Conservation (phyloP, 2,113 vertebrate genomes). For the Microcebus jonahi region DNA sequence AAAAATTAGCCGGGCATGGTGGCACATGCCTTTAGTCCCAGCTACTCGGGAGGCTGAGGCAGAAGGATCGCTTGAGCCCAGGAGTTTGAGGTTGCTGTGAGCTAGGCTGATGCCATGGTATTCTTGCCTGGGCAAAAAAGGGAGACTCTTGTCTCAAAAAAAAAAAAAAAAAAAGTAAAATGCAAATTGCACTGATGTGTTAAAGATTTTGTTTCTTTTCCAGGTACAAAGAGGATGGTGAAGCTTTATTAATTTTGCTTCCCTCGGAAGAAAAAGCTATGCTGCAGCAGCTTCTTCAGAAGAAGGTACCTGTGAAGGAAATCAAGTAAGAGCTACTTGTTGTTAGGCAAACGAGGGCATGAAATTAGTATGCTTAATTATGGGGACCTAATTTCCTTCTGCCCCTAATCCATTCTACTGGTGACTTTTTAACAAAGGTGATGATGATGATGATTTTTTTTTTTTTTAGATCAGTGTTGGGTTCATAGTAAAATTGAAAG, state of each 20-base stretch:
- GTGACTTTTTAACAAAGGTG: not conserved
- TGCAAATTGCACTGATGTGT: slow-evolving; percentile 27
- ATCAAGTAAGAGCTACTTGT: slow-evolving; percentile 91
- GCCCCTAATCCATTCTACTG: not conserved
- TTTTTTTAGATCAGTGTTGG: not conserved
- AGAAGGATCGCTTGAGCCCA: too few species aligned
- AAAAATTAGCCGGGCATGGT: too few species aligned
- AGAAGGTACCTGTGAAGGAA: slow-evolving; percentile 94
- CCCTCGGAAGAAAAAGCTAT: slow-evolving; percentile 95
- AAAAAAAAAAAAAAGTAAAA: not conserved
- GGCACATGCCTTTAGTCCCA: too few species aligned
- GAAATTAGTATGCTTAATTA: not conserved
- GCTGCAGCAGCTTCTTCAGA: slow-evolving; percentile 92
- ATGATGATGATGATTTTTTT: too few species aligned
- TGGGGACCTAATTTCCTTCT: not conserved
- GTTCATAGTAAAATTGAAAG: not conserved
- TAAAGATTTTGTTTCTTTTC: not conserved
- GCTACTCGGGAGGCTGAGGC: too few species aligned
- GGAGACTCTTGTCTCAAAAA: too few species aligned
- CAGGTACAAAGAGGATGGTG: slow-evolving; percentile 96
- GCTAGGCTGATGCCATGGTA: too few species aligned
- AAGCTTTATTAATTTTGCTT: slow-evolving; percentile 94
- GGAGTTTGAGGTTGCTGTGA: too few species aligned
- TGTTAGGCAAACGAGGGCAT: not conserved
- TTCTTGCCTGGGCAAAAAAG: too few species aligned